These are phyloP conservation scores for Jacana jacana DNA, from an alignment of 2,113 vertebrate genomes.

Conservation along the genomic window DNA sequence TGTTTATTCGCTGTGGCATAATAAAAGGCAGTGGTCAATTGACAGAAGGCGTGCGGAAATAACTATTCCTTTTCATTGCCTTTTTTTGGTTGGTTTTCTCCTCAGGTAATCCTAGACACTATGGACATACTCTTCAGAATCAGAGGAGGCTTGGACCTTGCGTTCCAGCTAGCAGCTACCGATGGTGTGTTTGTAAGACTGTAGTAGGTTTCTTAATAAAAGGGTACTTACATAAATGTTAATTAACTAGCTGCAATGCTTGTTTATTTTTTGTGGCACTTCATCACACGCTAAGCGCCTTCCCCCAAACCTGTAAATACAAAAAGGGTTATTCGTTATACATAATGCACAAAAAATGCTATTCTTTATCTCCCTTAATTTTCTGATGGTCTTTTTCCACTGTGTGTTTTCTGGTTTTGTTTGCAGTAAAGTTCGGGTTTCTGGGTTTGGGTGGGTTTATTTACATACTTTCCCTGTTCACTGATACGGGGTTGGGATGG, in stretches of 20 bases:
- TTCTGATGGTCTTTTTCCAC: not conserved
- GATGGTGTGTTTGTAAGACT: conserved; percentile 71
- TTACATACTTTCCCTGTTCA: not conserved
- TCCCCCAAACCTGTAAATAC: not conserved
- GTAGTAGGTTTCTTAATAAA: not conserved
- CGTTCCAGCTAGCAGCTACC: conserved; percentile 76
- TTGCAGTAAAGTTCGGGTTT: not conserved
- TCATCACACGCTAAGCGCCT: not conserved
- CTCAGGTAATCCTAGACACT: conserved; percentile 66
- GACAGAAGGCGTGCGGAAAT: not conserved
- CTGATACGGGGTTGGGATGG: not conserved
- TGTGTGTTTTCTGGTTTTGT: not conserved
- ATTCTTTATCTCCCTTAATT: not conserved
- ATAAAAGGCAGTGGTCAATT: not conserved
- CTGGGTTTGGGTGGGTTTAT: not conserved
- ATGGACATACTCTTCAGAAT: conserved; percentile 80
- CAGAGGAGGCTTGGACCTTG: conserved; percentile 81
- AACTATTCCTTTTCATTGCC: not conserved
- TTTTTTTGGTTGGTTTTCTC: not conserved
- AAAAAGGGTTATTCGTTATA: no score
- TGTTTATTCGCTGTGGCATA: not conserved
- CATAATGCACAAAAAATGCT: not conserved
- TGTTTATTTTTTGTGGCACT: not conserved
- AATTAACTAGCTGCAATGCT: not conserved
- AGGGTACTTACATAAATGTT: not conserved